These are phyloP conservation scores for Drosophila antonietae DNA, from an alignment of 2,888 invertebrate genomes.

Conservation along the genomic window DNA sequence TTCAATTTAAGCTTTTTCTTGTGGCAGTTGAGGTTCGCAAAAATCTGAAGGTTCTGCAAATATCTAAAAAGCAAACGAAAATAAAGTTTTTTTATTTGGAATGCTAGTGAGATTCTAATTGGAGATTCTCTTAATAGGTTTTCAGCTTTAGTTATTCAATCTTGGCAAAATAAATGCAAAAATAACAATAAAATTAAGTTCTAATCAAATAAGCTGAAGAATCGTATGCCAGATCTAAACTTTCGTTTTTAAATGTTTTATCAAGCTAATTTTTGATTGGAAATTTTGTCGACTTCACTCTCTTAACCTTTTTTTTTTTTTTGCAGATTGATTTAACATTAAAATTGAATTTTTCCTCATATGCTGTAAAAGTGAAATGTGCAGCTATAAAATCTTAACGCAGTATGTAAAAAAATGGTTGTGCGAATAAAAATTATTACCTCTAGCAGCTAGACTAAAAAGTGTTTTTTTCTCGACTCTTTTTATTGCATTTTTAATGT, in stretches of 20 bases:
- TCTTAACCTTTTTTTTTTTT: neutral
- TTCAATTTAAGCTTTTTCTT: neutral
- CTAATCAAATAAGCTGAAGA: neutral
- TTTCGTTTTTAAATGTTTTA: neutral
- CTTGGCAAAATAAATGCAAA: neutral
- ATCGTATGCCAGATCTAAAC: neutral
- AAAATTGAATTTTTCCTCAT: constrained; percentile 6
- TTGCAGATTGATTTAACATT: constrained; percentile 7
- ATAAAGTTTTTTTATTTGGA: neutral
- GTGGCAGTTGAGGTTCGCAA: neutral
- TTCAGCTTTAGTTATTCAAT: neutral
- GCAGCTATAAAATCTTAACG: constrained; percentile 10
- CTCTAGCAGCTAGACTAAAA: neutral
- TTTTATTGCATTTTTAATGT: constrained; percentile 54
- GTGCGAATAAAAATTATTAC: constrained; percentile 54
- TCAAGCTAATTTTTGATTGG: neutral
- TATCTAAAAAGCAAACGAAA: neutral
- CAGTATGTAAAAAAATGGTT: constrained; percentile 37
- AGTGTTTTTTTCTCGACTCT: constrained; percentile 5
- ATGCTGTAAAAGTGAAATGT: constrained; percentile 59
- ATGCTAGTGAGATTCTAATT: neutral
- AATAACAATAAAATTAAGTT: neutral
- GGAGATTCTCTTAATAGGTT: neutral
- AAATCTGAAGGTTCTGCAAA: no score
- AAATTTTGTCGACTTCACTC: neutral